Percentiles rank a stretch among this genome's conserved stretches.
These are phyloP conservation scores for Teleiodes luculella DNA, from an alignment of 2,888 invertebrate genomes.

Conservation along the genomic window DNA sequence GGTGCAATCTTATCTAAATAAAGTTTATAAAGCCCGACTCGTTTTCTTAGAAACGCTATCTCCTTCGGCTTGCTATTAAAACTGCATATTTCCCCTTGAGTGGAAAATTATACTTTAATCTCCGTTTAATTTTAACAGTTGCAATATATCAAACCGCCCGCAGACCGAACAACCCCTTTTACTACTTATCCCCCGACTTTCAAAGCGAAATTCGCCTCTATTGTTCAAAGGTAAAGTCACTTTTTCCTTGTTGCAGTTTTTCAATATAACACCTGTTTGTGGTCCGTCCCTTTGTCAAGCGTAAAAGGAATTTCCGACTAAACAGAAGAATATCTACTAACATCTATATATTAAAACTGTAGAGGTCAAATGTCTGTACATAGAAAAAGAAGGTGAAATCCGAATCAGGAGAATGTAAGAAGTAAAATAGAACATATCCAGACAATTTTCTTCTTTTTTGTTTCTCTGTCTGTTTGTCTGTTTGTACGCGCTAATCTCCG, in stretches of 20 bases:
- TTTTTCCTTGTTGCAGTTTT: background rate
- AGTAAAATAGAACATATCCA: no score
- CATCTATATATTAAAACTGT: background rate
- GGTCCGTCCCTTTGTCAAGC: background rate
- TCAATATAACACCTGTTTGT: background rate
- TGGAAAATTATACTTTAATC: background rate
- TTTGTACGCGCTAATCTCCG: no score
- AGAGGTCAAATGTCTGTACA: no score
- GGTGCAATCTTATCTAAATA: no score
- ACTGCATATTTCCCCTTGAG: background rate
- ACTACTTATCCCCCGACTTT: background rate
- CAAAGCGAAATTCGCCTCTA: background rate
- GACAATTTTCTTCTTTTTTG: no score
- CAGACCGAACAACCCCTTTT: background rate
- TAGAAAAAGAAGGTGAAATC: no score
- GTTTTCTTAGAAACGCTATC: background rate
- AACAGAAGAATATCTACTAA: background rate
- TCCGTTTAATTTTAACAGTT: constrained; percentile 1
- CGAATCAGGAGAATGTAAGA: no score
- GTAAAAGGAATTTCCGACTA: background rate
- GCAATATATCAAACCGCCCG: background rate
- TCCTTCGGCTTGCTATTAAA: no score
- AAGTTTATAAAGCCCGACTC: background rate
- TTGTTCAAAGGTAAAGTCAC: background rate
- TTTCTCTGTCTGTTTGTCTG: no score